Conservation (phyloP, 2,797 vertebrate genomes). For the Acrossocheilus fasciatus region DNA sequence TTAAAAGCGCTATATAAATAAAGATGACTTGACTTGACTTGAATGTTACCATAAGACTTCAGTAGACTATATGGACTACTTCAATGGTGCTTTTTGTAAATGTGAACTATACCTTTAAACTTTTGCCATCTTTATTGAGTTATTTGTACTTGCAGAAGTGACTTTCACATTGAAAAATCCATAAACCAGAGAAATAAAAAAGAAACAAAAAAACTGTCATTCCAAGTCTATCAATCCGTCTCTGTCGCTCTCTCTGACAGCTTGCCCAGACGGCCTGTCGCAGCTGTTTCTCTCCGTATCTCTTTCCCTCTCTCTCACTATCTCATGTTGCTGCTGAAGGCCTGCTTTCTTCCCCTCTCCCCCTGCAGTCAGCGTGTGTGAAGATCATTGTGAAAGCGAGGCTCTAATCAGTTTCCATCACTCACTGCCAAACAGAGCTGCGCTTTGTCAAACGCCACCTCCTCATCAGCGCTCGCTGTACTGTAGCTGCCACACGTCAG, state of each 20-base stretch:
- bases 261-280: conserved; percentile 6
- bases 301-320: conserved; percentile 3
- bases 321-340: conserved; percentile 38
- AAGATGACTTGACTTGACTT: too few species aligned
- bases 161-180: conserved; percentile 1
- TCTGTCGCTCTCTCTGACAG: conserved; percentile 43
- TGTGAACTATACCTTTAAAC: neutral
- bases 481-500: conserved; percentile 64
- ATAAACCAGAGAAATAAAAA: conserved; percentile 8
- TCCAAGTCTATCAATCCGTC: conserved; percentile 17
- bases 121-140: neutral
- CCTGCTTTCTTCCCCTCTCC: conserved; percentile 24
- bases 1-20: too few species aligned
- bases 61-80: neutral
- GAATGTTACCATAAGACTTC: neutral
- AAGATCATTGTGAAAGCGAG: conserved; percentile 57
- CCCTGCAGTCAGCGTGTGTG: conserved; percentile 47
- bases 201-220: conserved; percentile 6
- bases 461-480: conserved; percentile 47
- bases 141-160: neutral
- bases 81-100: neutral
- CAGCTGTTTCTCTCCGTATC: conserved; percentile 17
- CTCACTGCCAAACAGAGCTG: conserved; percentile 53
- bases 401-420: conserved; percentile 61
- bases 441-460: conserved; percentile 53